Percentiles rank a stretch among this genome's conserved stretches.
These are phyloP conservation scores for Strigamia transsilvanica DNA, from an alignment of 2,888 invertebrate species.

Conservation along the genomic window DNA sequence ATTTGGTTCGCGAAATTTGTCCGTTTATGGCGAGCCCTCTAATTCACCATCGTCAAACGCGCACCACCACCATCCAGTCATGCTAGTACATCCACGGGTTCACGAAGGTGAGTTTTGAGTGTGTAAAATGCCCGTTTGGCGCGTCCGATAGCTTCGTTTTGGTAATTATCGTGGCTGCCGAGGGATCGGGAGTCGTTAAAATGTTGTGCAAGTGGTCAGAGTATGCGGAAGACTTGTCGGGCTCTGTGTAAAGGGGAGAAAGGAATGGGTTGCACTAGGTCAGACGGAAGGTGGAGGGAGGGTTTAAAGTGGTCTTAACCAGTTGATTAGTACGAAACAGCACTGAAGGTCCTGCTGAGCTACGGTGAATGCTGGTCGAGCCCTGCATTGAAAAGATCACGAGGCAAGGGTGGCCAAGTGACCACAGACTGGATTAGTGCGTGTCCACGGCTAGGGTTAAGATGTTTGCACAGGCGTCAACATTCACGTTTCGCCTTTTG, in stretches of 20 bases:
- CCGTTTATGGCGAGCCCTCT: not conserved
- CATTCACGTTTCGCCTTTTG: conserved; percentile 21
- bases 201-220: not conserved
- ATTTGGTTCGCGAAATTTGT: not conserved
- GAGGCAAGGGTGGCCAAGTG: conserved; percentile 19
- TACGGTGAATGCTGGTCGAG: conserved; percentile 21
- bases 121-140: not conserved
- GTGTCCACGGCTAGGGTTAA: conserved; percentile 17
- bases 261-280: not conserved
- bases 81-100: conserved; percentile 40
- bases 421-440: conserved; percentile 38
- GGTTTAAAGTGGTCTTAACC: conserved; percentile 31
- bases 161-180: too few species aligned
- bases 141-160: not conserved
- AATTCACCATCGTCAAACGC: conserved; percentile 3
- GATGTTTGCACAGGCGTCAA: conserved; percentile 30
- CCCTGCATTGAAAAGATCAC: conserved; percentile 25
- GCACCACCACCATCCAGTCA: conserved; percentile 36
- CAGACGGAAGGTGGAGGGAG: conserved; percentile 5
- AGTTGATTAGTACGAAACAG: conserved; percentile 30
- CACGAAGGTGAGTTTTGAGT: conserved; percentile 38
- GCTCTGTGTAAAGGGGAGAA: not conserved
- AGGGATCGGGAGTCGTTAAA: not conserved
- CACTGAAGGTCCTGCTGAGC: conserved; percentile 9
- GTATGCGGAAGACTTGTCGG: conserved; percentile 9